These are phyloP conservation scores for Enteromius anoplus DNA, from an alignment of 2,797 vertebrate species.

Conservation along the genomic window DNA sequence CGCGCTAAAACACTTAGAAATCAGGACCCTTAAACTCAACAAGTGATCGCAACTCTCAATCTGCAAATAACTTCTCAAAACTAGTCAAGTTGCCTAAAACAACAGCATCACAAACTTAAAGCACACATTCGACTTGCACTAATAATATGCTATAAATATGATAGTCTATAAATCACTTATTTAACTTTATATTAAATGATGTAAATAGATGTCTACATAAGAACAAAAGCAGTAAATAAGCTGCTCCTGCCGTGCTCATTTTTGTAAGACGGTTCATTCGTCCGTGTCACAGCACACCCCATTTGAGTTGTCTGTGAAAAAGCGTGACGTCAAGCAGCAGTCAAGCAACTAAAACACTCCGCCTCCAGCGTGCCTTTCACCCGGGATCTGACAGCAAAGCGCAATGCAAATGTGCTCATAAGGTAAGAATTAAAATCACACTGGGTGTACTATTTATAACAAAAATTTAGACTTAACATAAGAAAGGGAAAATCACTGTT, in stretches of 20 bases:
- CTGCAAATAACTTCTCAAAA: not conserved
- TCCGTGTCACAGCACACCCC: slow-evolving; percentile 1
- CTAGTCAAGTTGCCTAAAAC: not conserved
- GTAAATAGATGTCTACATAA: no score
- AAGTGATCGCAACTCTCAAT: not conserved
- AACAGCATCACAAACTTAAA: not conserved
- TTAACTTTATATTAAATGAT: not conserved
- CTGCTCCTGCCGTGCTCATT: not conserved
- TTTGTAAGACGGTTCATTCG: not conserved
- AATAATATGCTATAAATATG: not conserved
- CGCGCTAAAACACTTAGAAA: not conserved
- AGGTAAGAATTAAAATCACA: slow-evolving; percentile 64
- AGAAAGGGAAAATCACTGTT: not conserved
- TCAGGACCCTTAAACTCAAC: not conserved
- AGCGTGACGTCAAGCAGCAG: slow-evolving; percentile 71
- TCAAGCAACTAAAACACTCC: slow-evolving; percentile 64
- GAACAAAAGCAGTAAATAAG: not conserved
- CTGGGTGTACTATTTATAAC: not conserved
- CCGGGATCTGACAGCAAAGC: slow-evolving; percentile 54
- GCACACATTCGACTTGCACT: not conserved
- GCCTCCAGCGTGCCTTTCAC: slow-evolving; percentile 54
- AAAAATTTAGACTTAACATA: not conserved
- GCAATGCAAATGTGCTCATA: slow-evolving; percentile 56
- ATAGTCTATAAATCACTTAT: not conserved
- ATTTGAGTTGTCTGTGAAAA: slow-evolving; percentile 13